A percentile compares a stretch with the other conserved stretches of the same genome.
These are phyloP conservation scores for Desmodus rotundus DNA, from an alignment of 2,113 vertebrate genomes.

Conservation along the genomic window DNA sequence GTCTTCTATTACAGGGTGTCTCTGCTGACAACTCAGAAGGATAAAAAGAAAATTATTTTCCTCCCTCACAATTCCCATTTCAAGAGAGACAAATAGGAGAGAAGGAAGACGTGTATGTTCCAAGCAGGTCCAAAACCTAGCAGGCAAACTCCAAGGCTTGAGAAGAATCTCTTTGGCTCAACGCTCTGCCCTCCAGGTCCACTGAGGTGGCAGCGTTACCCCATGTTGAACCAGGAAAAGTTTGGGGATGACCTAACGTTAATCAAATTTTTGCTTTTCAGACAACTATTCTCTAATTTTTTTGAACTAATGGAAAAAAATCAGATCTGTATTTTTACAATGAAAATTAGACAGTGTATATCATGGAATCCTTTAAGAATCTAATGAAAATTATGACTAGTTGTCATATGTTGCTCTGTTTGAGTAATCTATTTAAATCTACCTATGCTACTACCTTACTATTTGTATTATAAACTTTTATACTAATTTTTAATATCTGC, in stretches of 20 bases:
- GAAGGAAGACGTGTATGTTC: background rate
- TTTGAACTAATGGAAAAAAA: background rate
- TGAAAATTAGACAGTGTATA: background rate
- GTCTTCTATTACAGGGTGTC: background rate
- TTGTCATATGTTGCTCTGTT: background rate
- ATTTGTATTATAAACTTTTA: constrained; percentile 17
- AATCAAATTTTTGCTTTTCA: background rate
- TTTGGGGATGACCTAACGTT: background rate
- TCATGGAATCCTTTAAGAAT: background rate
- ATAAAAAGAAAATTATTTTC: background rate
- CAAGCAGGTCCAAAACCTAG: background rate
- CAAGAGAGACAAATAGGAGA: background rate
- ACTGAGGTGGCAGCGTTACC: background rate
- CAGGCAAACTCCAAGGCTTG: background rate
- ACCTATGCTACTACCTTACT: background rate
- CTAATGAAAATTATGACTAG: background rate
- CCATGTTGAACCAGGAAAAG: background rate
- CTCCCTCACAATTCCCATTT: background rate
- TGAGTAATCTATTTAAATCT: constrained; percentile 1
- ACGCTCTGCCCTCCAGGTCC: background rate
- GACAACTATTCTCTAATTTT: background rate
- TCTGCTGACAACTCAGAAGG: background rate
- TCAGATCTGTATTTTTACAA: background rate
- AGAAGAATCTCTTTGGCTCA: background rate
- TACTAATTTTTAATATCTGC: background rate